Conservation (phyloP, 2,797 vertebrate species). For the Falco biarmicus region DNA sequence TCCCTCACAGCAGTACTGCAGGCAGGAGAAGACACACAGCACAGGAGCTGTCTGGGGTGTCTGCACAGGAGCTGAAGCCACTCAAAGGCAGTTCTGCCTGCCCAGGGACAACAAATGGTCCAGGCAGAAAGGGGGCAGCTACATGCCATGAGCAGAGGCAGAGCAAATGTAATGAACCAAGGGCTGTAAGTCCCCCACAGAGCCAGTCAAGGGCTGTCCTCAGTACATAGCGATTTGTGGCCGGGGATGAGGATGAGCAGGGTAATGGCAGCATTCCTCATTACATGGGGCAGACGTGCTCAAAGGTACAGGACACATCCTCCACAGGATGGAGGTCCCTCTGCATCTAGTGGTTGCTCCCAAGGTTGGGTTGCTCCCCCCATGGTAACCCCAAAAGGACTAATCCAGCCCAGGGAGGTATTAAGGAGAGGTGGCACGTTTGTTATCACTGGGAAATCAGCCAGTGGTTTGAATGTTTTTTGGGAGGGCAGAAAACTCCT, state of each 20-base stretch:
- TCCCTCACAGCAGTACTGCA: not conserved
- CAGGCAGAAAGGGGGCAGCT: not conserved
- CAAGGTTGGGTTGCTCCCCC: not conserved
- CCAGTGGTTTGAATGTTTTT: not conserved
- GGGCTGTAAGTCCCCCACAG: not conserved
- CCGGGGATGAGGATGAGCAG: fast-evolving
- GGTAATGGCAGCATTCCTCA: not conserved
- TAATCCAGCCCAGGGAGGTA: not conserved
- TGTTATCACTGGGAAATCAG: not conserved
- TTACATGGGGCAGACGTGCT: not conserved
- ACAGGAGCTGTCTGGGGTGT: not conserved
- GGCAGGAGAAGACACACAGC: not conserved
- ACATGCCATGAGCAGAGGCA: not conserved
- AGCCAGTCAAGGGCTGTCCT: not conserved
- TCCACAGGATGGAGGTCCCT: not conserved
- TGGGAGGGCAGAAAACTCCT: not conserved
- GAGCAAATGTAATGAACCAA: not conserved
- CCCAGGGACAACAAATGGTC: not conserved
- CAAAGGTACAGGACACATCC: not conserved
- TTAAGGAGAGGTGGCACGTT: not conserved
- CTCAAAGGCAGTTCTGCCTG: not conserved
- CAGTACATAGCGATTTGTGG: not conserved
- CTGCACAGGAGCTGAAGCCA: not conserved
- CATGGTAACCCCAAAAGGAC: not conserved
- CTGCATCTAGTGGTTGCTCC: not conserved